Conservation (phyloP, 2,888 invertebrate species). For the Sussaba pulchella region DNA sequence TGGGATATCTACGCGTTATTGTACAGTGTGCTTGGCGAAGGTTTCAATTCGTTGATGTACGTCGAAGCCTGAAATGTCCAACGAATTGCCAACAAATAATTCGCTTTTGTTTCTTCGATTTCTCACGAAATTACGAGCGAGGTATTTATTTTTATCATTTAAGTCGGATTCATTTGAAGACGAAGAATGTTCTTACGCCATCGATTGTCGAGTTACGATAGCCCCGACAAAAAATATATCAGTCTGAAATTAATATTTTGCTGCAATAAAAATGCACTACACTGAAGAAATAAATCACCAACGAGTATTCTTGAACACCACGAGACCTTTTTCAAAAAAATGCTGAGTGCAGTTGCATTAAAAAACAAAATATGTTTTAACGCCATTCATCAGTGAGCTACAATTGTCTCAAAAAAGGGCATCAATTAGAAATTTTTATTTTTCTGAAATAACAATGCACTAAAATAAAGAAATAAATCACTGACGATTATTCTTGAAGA, state of each 20-base stretch:
- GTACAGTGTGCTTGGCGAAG: conserved; percentile 1
- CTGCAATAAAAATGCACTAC: background rate
- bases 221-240: no score
- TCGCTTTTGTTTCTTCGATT: background rate
- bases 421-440: background rate
- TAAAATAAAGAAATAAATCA: background rate
- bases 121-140: no score
- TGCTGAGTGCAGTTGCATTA: conserved; percentile 9
- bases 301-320: background rate
- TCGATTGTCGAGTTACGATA: no score
- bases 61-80: background rate
- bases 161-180: no score
- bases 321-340: no score
- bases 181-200: no score
- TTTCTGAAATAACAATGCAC: background rate
- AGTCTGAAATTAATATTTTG: background rate
- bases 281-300: background rate
- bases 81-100: conserved; percentile 1
- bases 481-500: background rate
- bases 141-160: no score
- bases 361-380: no score
- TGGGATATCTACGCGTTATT: conserved; percentile 2
- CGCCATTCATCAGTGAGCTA: no score
- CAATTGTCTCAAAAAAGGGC: no score
- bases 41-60: conserved; percentile 16